phyloP scores from a whole-genome alignment of 2,113 vertebrate species.

The Lichenostomus cassidix region DNA sequence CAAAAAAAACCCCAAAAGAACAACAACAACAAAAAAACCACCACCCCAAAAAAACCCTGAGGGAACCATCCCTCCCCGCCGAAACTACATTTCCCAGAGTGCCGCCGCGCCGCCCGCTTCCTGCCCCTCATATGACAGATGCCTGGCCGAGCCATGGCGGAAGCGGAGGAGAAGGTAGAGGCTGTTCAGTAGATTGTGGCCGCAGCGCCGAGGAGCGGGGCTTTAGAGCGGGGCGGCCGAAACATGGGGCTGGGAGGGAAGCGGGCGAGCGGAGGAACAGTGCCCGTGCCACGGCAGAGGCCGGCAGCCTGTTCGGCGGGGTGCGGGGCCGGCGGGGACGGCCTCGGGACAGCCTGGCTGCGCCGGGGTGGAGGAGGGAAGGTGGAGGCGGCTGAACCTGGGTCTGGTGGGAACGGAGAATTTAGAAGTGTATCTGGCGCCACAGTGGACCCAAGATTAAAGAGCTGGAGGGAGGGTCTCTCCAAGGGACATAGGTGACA shows the following conservation, averaged over 20 bases:
- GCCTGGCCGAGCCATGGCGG: slow-evolving; percentile 78
- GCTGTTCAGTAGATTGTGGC: background rate
- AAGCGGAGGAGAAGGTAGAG: slow-evolving; percentile 84
- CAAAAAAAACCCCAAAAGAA: fast-evolving
- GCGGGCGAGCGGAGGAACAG: background rate
- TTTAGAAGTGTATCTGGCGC: background rate
- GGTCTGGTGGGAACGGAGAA: no score
- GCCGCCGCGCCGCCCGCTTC: fast-evolving
- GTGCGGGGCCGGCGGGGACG: background rate
- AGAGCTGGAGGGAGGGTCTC: background rate
- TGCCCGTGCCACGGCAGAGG: background rate
- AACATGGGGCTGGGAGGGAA: no score
- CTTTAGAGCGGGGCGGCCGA: background rate
- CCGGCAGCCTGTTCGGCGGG: background rate
- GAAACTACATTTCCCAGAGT: slow-evolving; percentile 73
- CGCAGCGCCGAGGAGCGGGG: background rate
- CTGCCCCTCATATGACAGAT: slow-evolving; percentile 77
- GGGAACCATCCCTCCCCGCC: fast-evolving
- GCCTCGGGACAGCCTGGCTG: background rate
- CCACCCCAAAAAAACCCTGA: fast-evolving
- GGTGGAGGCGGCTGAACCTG: background rate
- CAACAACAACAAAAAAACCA: no score
- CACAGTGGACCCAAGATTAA: background rate
- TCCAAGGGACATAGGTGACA: background rate
- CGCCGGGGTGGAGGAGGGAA: background rate